phyloP scores from a whole-genome alignment of 2,888 invertebrate genomes.

The Apocheima hispidaria region DNA sequence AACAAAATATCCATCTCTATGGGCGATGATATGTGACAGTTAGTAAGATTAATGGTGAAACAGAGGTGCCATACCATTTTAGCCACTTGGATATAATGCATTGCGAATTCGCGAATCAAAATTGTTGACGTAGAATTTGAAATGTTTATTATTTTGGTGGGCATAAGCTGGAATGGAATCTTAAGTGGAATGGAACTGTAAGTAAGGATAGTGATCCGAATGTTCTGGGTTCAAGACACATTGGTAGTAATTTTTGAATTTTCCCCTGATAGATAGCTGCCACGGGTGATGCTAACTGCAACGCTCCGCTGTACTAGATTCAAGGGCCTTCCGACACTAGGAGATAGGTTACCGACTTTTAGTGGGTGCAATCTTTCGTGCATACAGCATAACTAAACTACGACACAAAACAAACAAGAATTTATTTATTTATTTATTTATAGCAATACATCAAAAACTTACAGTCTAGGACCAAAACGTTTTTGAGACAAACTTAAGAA shows the following conservation, averaged over 20 bases:
- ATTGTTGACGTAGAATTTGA: not conserved
- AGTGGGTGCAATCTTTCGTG: no score
- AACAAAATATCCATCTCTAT: constrained; percentile 28
- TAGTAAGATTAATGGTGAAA: constrained; percentile 26
- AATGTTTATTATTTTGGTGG: not conserved
- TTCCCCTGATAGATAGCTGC: not conserved
- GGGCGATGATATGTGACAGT: constrained; percentile 29
- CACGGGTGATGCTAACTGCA: no score
- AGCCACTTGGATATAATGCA: not conserved
- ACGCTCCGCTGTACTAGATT: no score
- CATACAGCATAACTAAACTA: no score
- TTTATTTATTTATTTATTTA: no score
- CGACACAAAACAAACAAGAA: no score
- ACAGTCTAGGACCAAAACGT: no score
- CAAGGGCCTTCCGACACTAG: no score
- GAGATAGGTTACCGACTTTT: no score
- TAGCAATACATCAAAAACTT: no score
- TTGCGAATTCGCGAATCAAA: constrained; percentile 1
- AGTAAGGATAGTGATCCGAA: not conserved
- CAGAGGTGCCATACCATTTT: not conserved
- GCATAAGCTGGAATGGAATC: not conserved
- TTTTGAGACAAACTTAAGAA: no score
- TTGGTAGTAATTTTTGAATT: no score
- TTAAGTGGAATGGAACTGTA: not conserved
- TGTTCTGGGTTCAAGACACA: not conserved